A percentile compares a stretch with the other conserved stretches of the same genome.
phyloP scores from a whole-genome alignment of 2,797 vertebrate genomes.

The Pipistrellus nathusii region DNA sequence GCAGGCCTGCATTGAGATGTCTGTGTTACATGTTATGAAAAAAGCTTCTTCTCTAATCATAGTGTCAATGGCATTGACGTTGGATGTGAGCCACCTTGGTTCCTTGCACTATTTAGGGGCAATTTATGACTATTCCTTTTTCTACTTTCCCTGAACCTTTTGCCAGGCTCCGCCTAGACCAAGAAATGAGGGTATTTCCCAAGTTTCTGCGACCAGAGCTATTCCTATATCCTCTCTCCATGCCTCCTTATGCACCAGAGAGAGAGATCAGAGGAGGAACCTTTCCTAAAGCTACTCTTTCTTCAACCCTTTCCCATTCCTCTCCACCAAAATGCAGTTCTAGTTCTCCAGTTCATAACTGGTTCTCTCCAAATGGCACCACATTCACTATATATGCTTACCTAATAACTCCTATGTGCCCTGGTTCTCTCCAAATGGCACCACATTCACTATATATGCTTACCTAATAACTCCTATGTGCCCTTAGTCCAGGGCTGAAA shows the following conservation, averaged over 20 bases:
- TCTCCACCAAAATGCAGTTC: not conserved
- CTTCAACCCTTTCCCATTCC: not conserved
- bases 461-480: not conserved
- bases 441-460: not conserved
- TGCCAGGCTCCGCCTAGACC: not conserved
- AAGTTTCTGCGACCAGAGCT: not conserved
- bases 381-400: not conserved
- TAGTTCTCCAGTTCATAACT: not conserved
- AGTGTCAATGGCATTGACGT: not conserved
- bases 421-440: not conserved
- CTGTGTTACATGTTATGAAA: not conserved
- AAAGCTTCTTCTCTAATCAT: not conserved
- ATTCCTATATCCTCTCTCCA: not conserved
- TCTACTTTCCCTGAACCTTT: not conserved
- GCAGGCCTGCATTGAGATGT: not conserved
- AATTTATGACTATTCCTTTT: not conserved
- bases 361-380: not conserved
- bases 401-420: not conserved
- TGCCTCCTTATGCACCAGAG: not conserved
- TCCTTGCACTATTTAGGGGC: not conserved
- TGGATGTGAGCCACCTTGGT: not conserved
- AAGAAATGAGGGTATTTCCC: not conserved
- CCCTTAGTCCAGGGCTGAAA: not conserved
- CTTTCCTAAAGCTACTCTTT: not conserved
- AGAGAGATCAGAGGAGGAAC: not conserved